These are phyloP conservation scores for Cerastis rubricosa DNA, from an alignment of 2,888 invertebrate species.

Conservation along the genomic window DNA sequence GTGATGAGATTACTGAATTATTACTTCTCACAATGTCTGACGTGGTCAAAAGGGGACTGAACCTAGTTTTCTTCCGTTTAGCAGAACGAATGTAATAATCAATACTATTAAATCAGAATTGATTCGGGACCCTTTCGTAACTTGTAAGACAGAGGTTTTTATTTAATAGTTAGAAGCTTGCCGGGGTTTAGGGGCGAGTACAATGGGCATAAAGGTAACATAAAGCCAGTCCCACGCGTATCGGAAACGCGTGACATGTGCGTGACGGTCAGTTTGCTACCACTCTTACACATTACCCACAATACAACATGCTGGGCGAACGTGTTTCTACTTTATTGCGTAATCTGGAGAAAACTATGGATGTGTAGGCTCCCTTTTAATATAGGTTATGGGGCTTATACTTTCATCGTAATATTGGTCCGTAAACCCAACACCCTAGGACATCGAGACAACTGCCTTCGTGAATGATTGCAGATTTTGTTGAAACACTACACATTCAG, in stretches of 20 bases:
- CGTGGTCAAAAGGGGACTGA: neutral
- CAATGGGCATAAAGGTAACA: conserved; percentile 46
- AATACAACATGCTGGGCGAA: conserved; percentile 46
- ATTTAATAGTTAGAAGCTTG: conserved; percentile 55
- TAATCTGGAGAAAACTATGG: conserved; percentile 19
- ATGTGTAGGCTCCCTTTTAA: conserved; percentile 22
- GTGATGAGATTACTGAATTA: neutral
- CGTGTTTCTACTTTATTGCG: conserved; percentile 41
- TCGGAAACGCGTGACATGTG: conserved; percentile 63
- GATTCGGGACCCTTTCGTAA: conserved; percentile 45
- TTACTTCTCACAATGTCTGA: neutral
- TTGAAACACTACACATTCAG: neutral
- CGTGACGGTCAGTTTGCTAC: conserved; percentile 60
- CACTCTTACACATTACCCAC: conserved; percentile 38
- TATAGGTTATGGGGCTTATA: neutral
- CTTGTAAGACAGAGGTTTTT: conserved; percentile 57
- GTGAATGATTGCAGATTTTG: neutral
- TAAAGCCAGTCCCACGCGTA: conserved; percentile 49
- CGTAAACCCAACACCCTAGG: neutral
- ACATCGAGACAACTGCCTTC: neutral
- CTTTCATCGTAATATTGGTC: neutral
- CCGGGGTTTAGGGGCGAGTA: conserved; percentile 49
- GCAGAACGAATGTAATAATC: conserved; percentile 20
- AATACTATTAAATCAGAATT: conserved; percentile 56
- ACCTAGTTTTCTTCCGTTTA: neutral